These are phyloP conservation scores for Ormyrus labotus DNA, from an alignment of 2,888 invertebrate species.

Conservation along the genomic window DNA sequence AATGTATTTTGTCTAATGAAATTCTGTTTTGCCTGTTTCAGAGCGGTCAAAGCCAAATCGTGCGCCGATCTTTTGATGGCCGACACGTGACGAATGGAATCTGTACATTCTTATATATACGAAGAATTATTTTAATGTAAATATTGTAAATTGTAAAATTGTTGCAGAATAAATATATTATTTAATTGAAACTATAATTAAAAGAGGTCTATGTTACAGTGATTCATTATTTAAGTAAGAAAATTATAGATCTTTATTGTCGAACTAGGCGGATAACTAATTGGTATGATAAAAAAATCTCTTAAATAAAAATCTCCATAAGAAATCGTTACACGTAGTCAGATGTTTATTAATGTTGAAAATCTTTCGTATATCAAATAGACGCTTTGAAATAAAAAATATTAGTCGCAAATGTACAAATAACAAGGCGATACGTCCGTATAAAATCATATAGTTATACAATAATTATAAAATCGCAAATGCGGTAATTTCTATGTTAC, in stretches of 20 bases:
- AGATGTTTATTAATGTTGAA: slow-evolving; percentile 14
- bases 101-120: slow-evolving; percentile 52
- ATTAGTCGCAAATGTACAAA: slow-evolving; percentile 48
- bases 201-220: slow-evolving; percentile 30
- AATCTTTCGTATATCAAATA: slow-evolving; percentile 7
- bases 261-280: slow-evolving; percentile 21
- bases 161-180: slow-evolving; percentile 56
- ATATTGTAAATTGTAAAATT: slow-evolving; percentile 57
- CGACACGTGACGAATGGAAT: slow-evolving; percentile 76
- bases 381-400: slow-evolving; percentile 32
- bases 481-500: slow-evolving; percentile 20
- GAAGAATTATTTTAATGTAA: slow-evolving; percentile 50
- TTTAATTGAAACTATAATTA: slow-evolving; percentile 47
- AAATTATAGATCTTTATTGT: slow-evolving; percentile 37
- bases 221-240: slow-evolving; percentile 31
- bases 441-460: slow-evolving; percentile 40
- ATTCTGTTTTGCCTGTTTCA: slow-evolving; percentile 75
- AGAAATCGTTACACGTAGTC: slow-evolving; percentile 22
- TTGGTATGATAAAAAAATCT: slow-evolving; percentile 32
- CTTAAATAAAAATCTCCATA: slow-evolving; percentile 26
- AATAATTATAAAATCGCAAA: slow-evolving; percentile 19
- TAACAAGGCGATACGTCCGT: slow-evolving; percentile 46
- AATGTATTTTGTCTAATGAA: neutral
- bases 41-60: slow-evolving; percentile 84
- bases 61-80: slow-evolving; percentile 84